These are phyloP conservation scores for Amphiprion ocellaris DNA, from an alignment of 2,113 vertebrate species.

Conservation along the genomic window DNA sequence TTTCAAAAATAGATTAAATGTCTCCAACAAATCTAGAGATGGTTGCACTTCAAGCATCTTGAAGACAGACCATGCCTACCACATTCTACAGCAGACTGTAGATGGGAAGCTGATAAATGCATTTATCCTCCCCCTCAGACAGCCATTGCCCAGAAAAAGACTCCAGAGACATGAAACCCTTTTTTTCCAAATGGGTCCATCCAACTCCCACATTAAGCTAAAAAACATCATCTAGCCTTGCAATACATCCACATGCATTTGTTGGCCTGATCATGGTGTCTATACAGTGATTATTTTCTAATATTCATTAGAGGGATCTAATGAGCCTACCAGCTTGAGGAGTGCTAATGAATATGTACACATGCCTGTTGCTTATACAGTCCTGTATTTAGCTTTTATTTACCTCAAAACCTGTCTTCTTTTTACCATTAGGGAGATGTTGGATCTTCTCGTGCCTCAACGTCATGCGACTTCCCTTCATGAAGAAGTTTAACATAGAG, in stretches of 20 bases:
- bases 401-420: constrained; percentile 18
- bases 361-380: background rate
- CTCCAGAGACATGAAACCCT: too few relatives aligned
- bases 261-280: background rate
- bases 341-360: background rate
- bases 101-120: background rate
- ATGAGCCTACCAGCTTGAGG: background rate
- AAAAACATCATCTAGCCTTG: background rate
- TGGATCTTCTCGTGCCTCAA: constrained; percentile 99
- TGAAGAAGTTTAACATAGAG: constrained; percentile 97
- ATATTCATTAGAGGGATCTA: background rate
- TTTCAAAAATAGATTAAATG: constrained; percentile 25
- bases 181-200: background rate
- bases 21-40: background rate
- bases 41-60: constrained; percentile 11
- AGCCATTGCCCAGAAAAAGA: background rate
- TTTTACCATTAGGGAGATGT: constrained; percentile 90
- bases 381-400: background rate
- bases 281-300: background rate
- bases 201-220: background rate
- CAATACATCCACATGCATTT: background rate
- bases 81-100: background rate
- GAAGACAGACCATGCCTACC: background rate
- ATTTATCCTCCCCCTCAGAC: background rate
- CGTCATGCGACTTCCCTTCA: constrained; percentile 97